These are phyloP conservation scores for Uromys caudimaculatus DNA, from an alignment of 2,797 vertebrate species.

Conservation along the genomic window DNA sequence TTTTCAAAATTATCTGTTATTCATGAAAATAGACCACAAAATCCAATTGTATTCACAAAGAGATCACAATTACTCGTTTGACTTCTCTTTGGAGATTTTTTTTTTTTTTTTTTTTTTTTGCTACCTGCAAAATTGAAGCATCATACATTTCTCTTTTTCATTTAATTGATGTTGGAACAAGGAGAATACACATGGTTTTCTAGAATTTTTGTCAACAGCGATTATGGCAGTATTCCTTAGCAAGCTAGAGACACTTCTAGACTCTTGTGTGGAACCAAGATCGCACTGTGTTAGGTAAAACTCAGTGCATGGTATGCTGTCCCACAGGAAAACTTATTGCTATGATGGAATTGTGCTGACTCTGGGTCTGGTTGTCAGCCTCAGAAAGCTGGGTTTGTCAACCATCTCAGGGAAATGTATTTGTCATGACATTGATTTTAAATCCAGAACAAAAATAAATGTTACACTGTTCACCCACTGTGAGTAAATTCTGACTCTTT, in stretches of 20 bases:
- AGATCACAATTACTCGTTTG: not conserved
- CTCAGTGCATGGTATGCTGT: not conserved
- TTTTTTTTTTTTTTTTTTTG: constrained; percentile 3
- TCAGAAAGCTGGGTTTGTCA: constrained; percentile 53
- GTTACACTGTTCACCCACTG: not conserved
- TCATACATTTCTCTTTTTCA: not conserved
- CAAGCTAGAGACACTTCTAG: not conserved
- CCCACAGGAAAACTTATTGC: not conserved
- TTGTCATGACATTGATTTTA: constrained; percentile 39
- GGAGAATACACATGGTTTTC: not conserved
- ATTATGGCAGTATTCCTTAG: not conserved
- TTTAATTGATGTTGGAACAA: constrained; percentile 7
- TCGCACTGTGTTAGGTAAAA: not conserved
- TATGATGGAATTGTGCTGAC: not conserved
- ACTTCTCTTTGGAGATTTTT: constrained; percentile 1
- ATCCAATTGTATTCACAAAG: not conserved
- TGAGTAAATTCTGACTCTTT: not conserved
- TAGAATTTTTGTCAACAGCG: not conserved
- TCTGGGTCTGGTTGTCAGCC: constrained; percentile 32
- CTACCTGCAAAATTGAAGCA: not conserved
- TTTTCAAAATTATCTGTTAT: not conserved
- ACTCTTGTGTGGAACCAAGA: not conserved
- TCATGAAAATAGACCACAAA: not conserved
- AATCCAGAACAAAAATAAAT: constrained; percentile 31
- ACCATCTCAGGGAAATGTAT: not conserved